Conservation (phyloP, 2,113 vertebrate species). For the Chunga burmeisteri region DNA sequence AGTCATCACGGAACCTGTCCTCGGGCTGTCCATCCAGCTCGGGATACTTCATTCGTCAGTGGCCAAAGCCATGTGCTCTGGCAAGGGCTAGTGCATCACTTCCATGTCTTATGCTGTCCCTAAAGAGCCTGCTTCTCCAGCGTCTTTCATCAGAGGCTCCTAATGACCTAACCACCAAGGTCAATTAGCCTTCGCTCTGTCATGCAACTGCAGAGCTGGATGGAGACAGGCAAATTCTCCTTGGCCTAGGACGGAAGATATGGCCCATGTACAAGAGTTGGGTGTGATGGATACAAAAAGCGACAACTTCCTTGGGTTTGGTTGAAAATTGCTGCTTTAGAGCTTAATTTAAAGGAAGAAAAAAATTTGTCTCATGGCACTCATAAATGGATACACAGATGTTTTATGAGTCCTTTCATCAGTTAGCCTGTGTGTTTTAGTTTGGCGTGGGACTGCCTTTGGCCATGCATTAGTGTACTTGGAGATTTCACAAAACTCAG, state of each 20-base stretch:
- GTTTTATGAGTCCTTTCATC: background rate
- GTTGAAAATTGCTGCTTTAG: background rate
- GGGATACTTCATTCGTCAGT: background rate
- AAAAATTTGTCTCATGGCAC: background rate
- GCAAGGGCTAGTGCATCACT: too few relatives aligned
- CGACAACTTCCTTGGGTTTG: background rate
- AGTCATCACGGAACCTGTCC: too few relatives aligned
- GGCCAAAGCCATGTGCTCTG: background rate
- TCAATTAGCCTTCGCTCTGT: background rate
- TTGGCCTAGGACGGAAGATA: background rate
- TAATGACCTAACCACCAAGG: background rate
- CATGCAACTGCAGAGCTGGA: background rate
- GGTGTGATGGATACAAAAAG: background rate
- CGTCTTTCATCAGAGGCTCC: background rate
- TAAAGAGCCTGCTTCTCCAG: background rate
- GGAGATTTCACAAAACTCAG: background rate
- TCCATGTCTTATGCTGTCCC: background rate
- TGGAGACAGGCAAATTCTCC: background rate
- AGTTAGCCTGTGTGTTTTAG: background rate
- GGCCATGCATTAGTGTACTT: background rate
- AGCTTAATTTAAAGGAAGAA: background rate
- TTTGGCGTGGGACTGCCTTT: background rate
- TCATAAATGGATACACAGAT: too few relatives aligned
- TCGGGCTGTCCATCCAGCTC: too few relatives aligned
- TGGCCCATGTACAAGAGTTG: fast-evolving